Percentiles rank a stretch among this genome's conserved stretches.
These are phyloP conservation scores for Dryobota labecula DNA, from an alignment of 2,888 invertebrate genomes.

Conservation along the genomic window DNA sequence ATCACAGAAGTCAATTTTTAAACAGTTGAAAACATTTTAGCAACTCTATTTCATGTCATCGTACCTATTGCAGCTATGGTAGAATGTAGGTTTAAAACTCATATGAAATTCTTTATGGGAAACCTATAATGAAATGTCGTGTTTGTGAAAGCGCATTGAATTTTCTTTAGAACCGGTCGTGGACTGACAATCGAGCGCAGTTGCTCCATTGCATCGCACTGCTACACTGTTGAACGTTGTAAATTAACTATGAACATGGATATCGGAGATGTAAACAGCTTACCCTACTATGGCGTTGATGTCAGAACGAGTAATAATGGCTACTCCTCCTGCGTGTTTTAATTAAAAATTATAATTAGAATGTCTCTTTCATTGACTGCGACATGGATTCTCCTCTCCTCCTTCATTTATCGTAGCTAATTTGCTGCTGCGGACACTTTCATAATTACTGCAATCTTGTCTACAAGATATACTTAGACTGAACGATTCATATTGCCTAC, in stretches of 20 bases:
- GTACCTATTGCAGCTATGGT: too few relatives aligned
- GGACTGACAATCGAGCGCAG: constrained; percentile 55
- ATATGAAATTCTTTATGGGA: constrained; percentile 68
- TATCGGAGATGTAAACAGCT: constrained; percentile 50
- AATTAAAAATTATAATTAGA: constrained; percentile 58
- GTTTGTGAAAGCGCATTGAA: constrained; percentile 80
- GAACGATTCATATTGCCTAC: constrained; percentile 25
- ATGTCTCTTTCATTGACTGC: constrained; percentile 36
- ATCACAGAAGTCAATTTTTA: background rate
- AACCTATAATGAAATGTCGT: constrained; percentile 74
- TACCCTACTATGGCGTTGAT: constrained; percentile 42
- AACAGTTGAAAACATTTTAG: background rate
- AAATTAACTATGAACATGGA: constrained; percentile 53
- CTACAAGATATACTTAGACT: constrained; percentile 28
- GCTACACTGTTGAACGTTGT: constrained; percentile 40
- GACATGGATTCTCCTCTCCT: constrained; percentile 31
- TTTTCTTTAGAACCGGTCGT: constrained; percentile 83
- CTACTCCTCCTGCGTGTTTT: constrained; percentile 50
- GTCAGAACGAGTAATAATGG: constrained; percentile 47
- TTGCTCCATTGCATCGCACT: constrained; percentile 38
- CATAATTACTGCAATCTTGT: constrained; percentile 36
- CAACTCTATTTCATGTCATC: background rate
- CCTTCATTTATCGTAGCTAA: constrained; percentile 30
- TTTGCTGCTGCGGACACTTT: constrained; percentile 29
- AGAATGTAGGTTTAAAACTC: constrained; percentile 37